A percentile compares a stretch with the other conserved stretches of the same genome.
Evolutionary conservation across 1,140 invertebrate genomes (phyloP).

Genomic region (Neodiprion virginianus): DNA sequence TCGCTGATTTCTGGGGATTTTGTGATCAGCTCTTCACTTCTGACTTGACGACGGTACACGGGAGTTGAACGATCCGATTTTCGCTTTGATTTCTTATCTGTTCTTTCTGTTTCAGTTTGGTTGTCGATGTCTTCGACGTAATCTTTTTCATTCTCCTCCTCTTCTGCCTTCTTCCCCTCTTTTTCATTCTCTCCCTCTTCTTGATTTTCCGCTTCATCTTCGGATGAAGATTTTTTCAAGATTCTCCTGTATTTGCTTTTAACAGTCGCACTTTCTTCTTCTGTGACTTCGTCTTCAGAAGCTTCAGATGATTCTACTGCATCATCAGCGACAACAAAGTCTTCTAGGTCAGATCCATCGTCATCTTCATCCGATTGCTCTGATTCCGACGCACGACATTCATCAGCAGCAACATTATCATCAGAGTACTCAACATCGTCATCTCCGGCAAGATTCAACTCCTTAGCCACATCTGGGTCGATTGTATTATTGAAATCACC

Average conservation of each 20-base stretch:
- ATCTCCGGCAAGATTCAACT: conserved; percentile 47
- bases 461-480: conserved; percentile 43
- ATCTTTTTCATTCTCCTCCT: not conserved
- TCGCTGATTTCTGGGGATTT: no score
- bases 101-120: no score
- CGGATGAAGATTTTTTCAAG: not conserved
- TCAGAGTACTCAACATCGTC: conserved; percentile 36
- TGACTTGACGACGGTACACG: no score
- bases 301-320: conserved; percentile 26
- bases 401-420: conserved; percentile 45
- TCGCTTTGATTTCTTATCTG: no score
- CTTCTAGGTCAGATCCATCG: conserved; percentile 40
- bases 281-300: conserved; percentile 8
- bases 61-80: no score
- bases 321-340: conserved; percentile 45
- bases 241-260: not conserved
- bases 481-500: conserved; percentile 26
- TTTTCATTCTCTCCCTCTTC: conserved; percentile 20
- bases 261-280: not conserved
- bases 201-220: not conserved
- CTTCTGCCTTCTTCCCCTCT: not conserved
- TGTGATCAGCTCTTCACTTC: no score
- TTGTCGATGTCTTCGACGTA: not conserved
- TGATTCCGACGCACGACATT: conserved; percentile 48
- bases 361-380: conserved; percentile 46